Evolutionary conservation across 2,113 vertebrate species (phyloP).

Genomic region (Globicephala melas): DNA sequence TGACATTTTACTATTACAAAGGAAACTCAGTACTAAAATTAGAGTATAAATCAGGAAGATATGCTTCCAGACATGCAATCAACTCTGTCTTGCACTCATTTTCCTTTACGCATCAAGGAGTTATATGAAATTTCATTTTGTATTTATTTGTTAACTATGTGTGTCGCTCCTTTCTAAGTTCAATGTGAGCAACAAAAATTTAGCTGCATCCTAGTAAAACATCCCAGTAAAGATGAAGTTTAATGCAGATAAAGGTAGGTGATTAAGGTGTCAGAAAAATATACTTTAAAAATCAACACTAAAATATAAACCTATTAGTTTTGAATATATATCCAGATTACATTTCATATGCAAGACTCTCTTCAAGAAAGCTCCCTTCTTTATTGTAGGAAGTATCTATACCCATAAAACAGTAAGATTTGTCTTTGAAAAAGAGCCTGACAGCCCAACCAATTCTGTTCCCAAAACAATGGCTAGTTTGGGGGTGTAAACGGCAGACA

Average conservation of each 20-base stretch:
- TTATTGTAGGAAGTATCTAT: not conserved
- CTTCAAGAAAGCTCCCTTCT: not conserved
- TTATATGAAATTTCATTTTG: conserved; percentile 42
- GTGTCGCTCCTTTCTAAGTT: not conserved
- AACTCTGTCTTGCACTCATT: conserved; percentile 72
- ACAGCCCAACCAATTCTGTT: conserved; percentile 21
- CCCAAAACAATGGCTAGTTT: conserved; percentile 53
- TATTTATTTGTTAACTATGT: conserved; percentile 42
- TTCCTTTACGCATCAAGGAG: conserved; percentile 56
- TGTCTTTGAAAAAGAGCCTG: not conserved
- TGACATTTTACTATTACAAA: conserved; percentile 78
- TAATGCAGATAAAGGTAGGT: conserved; percentile 38
- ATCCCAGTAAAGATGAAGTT: not conserved
- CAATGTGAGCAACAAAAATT: not conserved
- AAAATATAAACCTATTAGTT: conserved; percentile 62
- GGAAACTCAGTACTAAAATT: conserved; percentile 79
- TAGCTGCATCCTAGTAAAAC: not conserved
- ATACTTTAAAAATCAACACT: conserved; percentile 66
- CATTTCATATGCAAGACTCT: not conserved
- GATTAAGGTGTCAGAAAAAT: conserved; percentile 49
- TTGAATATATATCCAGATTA: conserved; percentile 44
- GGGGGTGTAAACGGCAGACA: conserved; percentile 8
- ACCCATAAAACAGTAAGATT: not conserved
- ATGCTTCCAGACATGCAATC: conserved; percentile 75
- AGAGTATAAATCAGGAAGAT: conserved; percentile 82